A percentile compares a stretch with the other conserved stretches of the same genome.
Conservation (phyloP, 2,797 vertebrate genomes). For the Mycteria americana region DNA sequence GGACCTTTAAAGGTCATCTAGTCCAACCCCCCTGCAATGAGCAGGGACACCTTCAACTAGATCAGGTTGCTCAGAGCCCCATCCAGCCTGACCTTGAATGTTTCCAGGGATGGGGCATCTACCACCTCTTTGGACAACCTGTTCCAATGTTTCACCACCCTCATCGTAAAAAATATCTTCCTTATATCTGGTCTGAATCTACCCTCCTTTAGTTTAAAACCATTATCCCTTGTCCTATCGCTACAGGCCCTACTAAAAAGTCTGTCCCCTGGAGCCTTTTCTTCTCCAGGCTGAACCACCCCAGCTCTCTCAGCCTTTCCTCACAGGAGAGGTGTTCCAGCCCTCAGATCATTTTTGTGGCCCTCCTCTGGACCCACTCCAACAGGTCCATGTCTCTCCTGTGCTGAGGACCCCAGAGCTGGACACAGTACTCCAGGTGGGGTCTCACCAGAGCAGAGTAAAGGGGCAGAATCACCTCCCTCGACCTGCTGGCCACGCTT, state of each 20-base stretch:
- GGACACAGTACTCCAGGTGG: too few species aligned
- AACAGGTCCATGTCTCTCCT: too few species aligned
- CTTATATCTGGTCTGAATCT: not conserved
- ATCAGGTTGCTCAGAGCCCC: not conserved
- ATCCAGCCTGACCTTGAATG: not conserved
- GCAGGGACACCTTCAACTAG: not conserved
- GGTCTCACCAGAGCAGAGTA: too few species aligned
- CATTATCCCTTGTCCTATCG: not conserved
- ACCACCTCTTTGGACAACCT: not conserved
- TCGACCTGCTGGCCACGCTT: too few species aligned
- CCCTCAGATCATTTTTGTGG: too few species aligned
- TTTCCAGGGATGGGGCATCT: not conserved
- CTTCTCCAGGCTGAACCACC: not conserved
- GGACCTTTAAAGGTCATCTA: not conserved
- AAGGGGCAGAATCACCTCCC: too few species aligned
- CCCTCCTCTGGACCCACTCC: too few species aligned
- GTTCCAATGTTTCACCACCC: too few species aligned
- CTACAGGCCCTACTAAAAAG: not conserved
- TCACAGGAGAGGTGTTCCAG: too few species aligned
- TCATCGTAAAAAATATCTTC: not conserved
- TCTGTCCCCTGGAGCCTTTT: not conserved
- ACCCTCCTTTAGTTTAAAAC: not conserved
- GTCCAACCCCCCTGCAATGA: not conserved
- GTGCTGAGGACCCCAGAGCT: too few species aligned
- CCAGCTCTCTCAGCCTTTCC: too few species aligned